phyloP scores from a whole-genome alignment of 2,797 vertebrate species.

The Fistularia commersonii region DNA sequence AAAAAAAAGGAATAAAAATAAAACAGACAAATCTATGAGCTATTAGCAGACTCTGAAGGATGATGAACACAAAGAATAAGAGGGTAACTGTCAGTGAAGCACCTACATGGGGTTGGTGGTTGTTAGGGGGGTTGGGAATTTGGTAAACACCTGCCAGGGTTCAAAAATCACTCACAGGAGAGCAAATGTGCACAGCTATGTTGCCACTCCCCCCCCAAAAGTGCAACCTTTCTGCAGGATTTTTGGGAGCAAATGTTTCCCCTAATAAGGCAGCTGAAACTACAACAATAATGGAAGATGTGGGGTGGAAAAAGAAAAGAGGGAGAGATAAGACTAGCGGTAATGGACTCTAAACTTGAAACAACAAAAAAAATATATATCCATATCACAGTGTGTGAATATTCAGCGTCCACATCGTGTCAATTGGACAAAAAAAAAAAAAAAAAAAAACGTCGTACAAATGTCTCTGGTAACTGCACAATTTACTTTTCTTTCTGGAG shows the following conservation, averaged over 20 bases:
- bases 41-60: constrained; percentile 7
- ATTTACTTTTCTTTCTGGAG: constrained; percentile 22
- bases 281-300: constrained; percentile 65
- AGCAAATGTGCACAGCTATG: constrained; percentile 48
- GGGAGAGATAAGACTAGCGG: constrained; percentile 29
- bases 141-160: constrained; percentile 56
- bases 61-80: constrained; percentile 2
- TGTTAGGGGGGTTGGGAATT: constrained; percentile 21
- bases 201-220: constrained; percentile 22
- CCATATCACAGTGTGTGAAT: constrained; percentile 65
- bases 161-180: constrained; percentile 64
- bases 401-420: constrained; percentile 60
- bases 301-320: constrained; percentile 18
- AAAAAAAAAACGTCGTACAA: constrained; percentile 31
- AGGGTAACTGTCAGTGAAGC: constrained; percentile 28
- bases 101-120: constrained; percentile 37
- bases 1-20: constrained; percentile 14
- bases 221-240: constrained; percentile 34
- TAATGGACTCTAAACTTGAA: constrained; percentile 44
- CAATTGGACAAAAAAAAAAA: constrained; percentile 16
- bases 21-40: constrained; percentile 44
- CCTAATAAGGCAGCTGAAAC: constrained; percentile 57
- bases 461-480: constrained; percentile 4
- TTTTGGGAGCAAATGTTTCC: constrained; percentile 38
- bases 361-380: constrained; percentile 48